Evolutionary conservation across 2,888 invertebrate genomes (phyloP), one percentile per base, ranked within the genome.

Genomic region (Brachyopa scutellaris): DNA sequence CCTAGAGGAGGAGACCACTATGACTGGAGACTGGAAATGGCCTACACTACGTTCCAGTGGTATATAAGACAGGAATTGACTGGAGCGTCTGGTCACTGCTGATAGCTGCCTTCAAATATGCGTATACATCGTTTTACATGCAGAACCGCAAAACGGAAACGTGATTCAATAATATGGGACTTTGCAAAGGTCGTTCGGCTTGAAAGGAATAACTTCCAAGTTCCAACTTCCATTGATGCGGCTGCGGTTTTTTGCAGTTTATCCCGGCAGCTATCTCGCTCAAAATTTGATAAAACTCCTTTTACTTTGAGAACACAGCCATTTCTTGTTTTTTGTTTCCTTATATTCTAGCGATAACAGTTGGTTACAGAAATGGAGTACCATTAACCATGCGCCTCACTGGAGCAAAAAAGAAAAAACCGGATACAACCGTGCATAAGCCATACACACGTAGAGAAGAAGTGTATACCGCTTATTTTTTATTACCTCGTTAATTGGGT

Each of bases 401-500:
- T 74, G 74, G 67, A 33, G 62, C 36, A 72, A 51, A 23, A 6
- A 9, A 1, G 26, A 23, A 47, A 59, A 76, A 80, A 80, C 80
- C 67, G 80, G 80, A 80, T 76, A 59, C 53, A 62, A 33, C 19
- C 11, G 19, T 26, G 55, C 55, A 45, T 62, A 67, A 26, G 26
- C 26, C 26, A 5, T 59, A 59, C 42, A 21, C 13, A 36, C 36
- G 21, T 40, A 23, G 17, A 45, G 59, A n/a, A n/a, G n/a, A n/a
- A 67, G 66, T 4, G 40, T 53, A 47, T n/a, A n/a, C 26, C 51
- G 51, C 53, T 69, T 33, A 26, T 47, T 40, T 69, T 79, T 74
- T 79, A 79, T 74, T 74, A 23, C 67, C 69, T 26, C 42, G 57
- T 59, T 80, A 80, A 80, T 76, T 80, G 51, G 80, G 80, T 76